These are phyloP conservation scores for Autographa pulchrina DNA, from an alignment of 2,888 invertebrate genomes.

Conservation along the genomic window DNA sequence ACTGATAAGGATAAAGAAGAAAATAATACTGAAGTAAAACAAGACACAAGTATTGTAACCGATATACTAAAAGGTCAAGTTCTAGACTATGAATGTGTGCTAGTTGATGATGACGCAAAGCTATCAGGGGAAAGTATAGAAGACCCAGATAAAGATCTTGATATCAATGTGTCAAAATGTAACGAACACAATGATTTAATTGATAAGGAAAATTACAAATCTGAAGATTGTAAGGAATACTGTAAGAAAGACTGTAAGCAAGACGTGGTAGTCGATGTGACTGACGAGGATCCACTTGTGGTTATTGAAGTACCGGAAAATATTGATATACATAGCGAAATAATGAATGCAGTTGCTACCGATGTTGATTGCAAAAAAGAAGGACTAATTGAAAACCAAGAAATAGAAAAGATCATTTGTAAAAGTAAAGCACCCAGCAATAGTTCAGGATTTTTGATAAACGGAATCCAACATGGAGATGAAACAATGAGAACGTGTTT, in stretches of 20 bases:
- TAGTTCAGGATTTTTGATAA: constrained; percentile 41
- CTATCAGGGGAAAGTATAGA: not conserved
- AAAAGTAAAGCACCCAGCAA: constrained; percentile 2
- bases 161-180: no score
- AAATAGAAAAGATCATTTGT: not conserved
- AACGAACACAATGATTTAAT: not conserved
- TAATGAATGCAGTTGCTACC: not conserved
- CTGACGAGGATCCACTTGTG: not conserved
- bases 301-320: not conserved
- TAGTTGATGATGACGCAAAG: not conserved
- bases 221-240: not conserved
- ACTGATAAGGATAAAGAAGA: not conserved
- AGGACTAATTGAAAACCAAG: not conserved
- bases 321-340: not conserved
- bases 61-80: not conserved
- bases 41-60: not conserved
- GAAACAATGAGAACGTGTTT: constrained; percentile 71
- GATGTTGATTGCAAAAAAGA: not conserved
- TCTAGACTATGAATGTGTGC: not conserved
- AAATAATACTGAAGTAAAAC: not conserved
- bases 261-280: not conserved
- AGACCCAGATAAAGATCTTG: no score
- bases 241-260: not conserved
- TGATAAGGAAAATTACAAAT: not conserved
- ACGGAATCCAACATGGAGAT: constrained; percentile 73